Percentiles rank a stretch among this genome's conserved stretches.
Conservation (phyloP, 37 sponge, comb jelly and placozoan species). For the Aplysina aerophoba region DNA sequence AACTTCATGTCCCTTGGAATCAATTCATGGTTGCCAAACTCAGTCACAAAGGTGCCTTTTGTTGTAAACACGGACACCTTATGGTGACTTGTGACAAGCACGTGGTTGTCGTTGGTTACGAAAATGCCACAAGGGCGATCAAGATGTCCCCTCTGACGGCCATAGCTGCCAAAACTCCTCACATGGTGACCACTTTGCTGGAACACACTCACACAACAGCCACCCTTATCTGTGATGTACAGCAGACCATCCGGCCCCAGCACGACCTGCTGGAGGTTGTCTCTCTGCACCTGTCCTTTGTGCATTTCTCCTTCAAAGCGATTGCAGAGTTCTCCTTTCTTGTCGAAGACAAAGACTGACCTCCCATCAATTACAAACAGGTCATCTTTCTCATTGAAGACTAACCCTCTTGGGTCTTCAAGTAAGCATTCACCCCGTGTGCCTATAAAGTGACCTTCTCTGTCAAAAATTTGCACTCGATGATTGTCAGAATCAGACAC, state of each 20-base stretch:
- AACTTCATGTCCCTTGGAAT: not conserved
- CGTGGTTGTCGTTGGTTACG: not conserved
- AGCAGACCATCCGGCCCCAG: not conserved
- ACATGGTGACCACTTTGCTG: not conserved
- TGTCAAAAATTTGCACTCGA: not conserved
- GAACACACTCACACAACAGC: not conserved
- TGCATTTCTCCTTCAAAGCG: not conserved
- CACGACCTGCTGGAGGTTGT: slow-evolving; percentile 4
- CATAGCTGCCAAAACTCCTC: not conserved
- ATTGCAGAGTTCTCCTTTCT: not conserved
- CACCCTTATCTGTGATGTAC: slow-evolving; percentile 14
- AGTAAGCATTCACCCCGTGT: not conserved
- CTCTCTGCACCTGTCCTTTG: not conserved
- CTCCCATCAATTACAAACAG: slow-evolving; percentile 11
- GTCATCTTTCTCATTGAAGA: not conserved
- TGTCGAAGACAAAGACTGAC: not conserved
- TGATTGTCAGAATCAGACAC: slow-evolving; percentile 17
- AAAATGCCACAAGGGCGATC: not conserved
- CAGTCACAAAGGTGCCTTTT: slow-evolving; percentile 17
- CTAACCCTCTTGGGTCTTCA: not conserved
- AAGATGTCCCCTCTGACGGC: not conserved
- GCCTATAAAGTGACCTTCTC: not conserved
- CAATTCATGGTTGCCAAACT: not conserved
- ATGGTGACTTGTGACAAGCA: slow-evolving; percentile 12
- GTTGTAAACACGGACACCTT: slow-evolving; percentile 17